Base-by-base conservation (phyloP, 2,797 vertebrate genomes). In the Siniperca scherzeri region DNA sequence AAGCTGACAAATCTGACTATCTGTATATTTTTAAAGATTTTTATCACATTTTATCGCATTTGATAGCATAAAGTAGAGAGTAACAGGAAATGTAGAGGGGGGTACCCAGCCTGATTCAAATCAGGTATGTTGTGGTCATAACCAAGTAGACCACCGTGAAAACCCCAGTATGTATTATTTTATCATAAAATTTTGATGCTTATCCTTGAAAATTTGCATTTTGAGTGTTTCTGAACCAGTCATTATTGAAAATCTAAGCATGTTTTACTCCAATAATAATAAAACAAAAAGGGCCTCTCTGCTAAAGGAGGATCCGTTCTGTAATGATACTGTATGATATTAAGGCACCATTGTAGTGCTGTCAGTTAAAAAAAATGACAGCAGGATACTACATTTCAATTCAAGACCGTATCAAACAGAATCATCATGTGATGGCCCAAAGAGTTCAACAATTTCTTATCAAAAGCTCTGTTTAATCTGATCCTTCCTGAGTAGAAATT, bases 401-500 rank as follows among this genome's bases (percentile, higher is more conserved):
- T 38, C 6, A 71, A 56, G 30, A 62, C 22, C n/a, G 42, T 42
- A 36, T 64, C 2, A 57, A 75, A 73, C 33, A 38, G 60, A 66
- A 48, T 56, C 1, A 30, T 25, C 19, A 55, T 2, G n/a, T 5
- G 30, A 48, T 1, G 1, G 36, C 19, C 27, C 3, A 75, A 14
- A 10, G 3, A 62, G 38, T 52, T 9, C 10, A 62, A 38, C 8
- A 17, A 30, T 14, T 57, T 55, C 61, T 77, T 11, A 60, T 60
- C 44, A 46, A 19, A 53, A 38, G 21, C 25, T 65, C 48, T 12
- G 19, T 25, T 44, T 46, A 30, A 70, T 40, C 19, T 12, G 46
- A 68, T 48, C 6, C 27, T 10, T 40, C 9, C 22, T 60, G 38
- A 6, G 36, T 2, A 46, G 25, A 38, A 9, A 48, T 50, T 55